phyloP scores from a whole-genome alignment of 2,888 invertebrate genomes.

The Meiosimyza decipiens region DNA sequence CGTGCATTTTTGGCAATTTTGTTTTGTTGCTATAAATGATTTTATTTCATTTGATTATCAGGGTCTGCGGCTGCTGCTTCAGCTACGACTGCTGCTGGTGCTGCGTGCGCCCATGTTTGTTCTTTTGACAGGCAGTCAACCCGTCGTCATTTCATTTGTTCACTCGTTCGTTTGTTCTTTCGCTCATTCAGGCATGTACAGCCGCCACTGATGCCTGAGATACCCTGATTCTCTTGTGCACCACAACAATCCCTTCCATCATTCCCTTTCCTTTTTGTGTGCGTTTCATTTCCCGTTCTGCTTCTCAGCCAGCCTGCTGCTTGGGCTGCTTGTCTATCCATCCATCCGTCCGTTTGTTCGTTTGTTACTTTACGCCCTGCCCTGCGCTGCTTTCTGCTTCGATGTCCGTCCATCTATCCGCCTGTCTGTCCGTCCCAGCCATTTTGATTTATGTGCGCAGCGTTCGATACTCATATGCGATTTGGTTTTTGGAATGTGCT shows the following conservation, averaged over 20 bases:
- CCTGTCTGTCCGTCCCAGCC: constrained; percentile 60
- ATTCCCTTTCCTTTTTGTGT: not conserved
- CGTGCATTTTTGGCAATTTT: not conserved
- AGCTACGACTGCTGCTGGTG: constrained; percentile 36
- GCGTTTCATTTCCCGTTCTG: constrained; percentile 56
- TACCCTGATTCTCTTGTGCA: not conserved
- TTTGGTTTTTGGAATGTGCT: constrained; percentile 52
- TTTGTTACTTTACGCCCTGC: constrained; percentile 3
- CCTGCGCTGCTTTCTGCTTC: constrained; percentile 14
- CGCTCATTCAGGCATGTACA: constrained; percentile 52
- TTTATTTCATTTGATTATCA: constrained; percentile 60
- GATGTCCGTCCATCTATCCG: constrained; percentile 43
- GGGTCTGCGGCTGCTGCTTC: constrained; percentile 39
- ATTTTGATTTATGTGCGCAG: constrained; percentile 66
- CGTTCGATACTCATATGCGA: constrained; percentile 65
- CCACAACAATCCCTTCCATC: no score
- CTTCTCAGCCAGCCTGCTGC: constrained; percentile 47
- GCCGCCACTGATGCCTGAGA: not conserved
- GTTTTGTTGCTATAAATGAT: constrained; percentile 35
- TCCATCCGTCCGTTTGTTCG: constrained; percentile 26
- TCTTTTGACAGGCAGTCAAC: constrained; percentile 66
- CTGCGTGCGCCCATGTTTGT: constrained; percentile 62
- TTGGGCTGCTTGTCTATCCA: constrained; percentile 7
- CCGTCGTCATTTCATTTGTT: constrained; percentile 65
- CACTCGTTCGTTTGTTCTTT: constrained; percentile 46